Base-by-base conservation (phyloP, 2,888 invertebrate species). In the Lasioglossum lativentre region DNA sequence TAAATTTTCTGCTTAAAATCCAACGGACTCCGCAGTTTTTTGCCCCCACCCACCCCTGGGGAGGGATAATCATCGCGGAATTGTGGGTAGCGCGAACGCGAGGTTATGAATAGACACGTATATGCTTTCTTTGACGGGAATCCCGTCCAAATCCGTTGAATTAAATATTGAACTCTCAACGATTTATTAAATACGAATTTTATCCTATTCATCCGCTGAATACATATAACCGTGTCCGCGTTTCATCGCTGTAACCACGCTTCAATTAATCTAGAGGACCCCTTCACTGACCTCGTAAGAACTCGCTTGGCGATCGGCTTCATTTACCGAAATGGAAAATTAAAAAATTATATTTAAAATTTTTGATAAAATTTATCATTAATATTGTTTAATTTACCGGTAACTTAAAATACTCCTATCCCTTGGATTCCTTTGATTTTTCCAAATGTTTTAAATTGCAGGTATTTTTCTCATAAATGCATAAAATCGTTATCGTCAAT, bases 1-100 rank as follows among this genome's bases (percentile, higher is more conserved):
- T 73, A 30, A 76, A 77, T 59, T 82, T 83, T 27, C 45, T 38
- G 52, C 45, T 79, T 52, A 79, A 68, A 68, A 68, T 68, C 66
- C 66, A 68, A 79, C 59, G 75, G 52, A 63, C 40, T 56, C 38
- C 38, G 30, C 59, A 68, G 47, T 63, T 75, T 79, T 45, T 74
- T 56, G 30, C 14, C 19, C n/a, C 2, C 34, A 1, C 34, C 34
- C 34, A 1, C 34, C 34, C 34, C 34, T 34, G 34, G 34, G 34
- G 34, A 14, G 30, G 38, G 42, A 70, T 59, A 76, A 59, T 77
- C 56, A 42, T 30, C 27, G n/a, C 30, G 16, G n/a, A 47, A 52
- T 74, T 16, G 16, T 70, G 23, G 70, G 40, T 70, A 12, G n/a
- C 12, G n/a, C n/a, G 70, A 70, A 40, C n/a, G 10, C 40, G n/a